These are phyloP conservation scores for Dryoscopus gambensis DNA, from an alignment of 2,113 vertebrate species.

Conservation along the genomic window DNA sequence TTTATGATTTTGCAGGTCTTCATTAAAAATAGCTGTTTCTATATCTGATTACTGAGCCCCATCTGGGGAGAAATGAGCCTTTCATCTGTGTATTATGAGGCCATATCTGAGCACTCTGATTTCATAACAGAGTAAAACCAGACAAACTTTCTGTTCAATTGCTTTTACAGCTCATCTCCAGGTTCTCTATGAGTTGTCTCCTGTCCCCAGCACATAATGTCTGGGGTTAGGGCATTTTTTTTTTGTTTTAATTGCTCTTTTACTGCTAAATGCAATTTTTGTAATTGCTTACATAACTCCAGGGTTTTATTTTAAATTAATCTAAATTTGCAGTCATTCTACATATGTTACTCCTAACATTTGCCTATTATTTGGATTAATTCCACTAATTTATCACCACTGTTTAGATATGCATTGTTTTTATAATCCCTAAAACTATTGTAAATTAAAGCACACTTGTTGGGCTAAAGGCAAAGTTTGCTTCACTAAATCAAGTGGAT, in stretches of 20 bases:
- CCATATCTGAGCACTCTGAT: background rate
- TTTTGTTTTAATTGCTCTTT: slow-evolving; percentile 7
- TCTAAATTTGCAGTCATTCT: slow-evolving; percentile 18
- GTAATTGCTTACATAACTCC: slow-evolving; percentile 52
- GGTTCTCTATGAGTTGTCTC: background rate
- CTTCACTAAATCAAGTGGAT: slow-evolving; percentile 4
- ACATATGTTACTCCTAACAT: slow-evolving; percentile 10
- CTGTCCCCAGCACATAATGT: background rate
- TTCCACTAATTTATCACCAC: slow-evolving; percentile 28
- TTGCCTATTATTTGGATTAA: slow-evolving; percentile 48
- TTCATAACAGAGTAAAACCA: slow-evolving; percentile 11
- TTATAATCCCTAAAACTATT: background rate
- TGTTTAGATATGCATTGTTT: slow-evolving; percentile 33
- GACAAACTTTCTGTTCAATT: slow-evolving; percentile 3
- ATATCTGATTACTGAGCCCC: slow-evolving; percentile 46
- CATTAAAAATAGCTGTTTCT: slow-evolving; percentile 56
- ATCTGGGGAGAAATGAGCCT: slow-evolving; percentile 34
- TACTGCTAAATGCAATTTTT: slow-evolving; percentile 35
- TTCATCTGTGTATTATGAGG: slow-evolving; percentile 42
- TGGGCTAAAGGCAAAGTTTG: slow-evolving; percentile 16
- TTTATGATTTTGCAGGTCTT: slow-evolving; percentile 37
- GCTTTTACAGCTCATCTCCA: background rate
- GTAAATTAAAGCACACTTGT: slow-evolving; percentile 5
- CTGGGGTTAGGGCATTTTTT: background rate
- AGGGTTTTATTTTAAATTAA: slow-evolving; percentile 48